Conservation (phyloP, 2,113 vertebrate genomes). For the Balaenoptera acutorostrata region DNA sequence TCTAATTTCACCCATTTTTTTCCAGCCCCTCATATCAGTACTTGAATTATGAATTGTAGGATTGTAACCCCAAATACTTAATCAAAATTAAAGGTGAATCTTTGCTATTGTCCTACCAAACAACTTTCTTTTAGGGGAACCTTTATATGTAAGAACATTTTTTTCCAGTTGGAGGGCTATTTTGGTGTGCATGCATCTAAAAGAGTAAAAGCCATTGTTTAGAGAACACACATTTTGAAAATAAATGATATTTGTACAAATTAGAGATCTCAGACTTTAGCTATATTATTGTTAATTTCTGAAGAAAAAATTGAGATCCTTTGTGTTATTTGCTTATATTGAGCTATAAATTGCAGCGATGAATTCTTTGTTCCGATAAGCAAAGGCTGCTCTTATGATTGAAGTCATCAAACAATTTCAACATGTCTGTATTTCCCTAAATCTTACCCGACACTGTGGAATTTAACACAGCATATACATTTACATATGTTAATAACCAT, state of each 20-base stretch:
- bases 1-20: background rate
- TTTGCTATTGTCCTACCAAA: background rate
- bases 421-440: background rate
- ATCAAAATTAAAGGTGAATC: background rate
- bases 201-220: background rate
- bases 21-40: background rate
- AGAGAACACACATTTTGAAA: background rate
- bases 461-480: background rate
- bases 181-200: background rate
- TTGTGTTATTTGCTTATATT: background rate
- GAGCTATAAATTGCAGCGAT: background rate
- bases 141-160: background rate
- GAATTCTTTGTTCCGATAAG: background rate
- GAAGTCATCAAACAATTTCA: background rate
- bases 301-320: background rate
- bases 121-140: background rate
- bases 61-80: background rate
- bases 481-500: background rate
- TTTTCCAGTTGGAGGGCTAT: background rate
- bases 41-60: background rate
- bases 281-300: background rate
- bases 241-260: background rate
- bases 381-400: background rate
- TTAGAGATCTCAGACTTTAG: background rate
- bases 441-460: background rate